Conservation (phyloP, 2,113 vertebrate genomes). For the Solea solea region DNA sequence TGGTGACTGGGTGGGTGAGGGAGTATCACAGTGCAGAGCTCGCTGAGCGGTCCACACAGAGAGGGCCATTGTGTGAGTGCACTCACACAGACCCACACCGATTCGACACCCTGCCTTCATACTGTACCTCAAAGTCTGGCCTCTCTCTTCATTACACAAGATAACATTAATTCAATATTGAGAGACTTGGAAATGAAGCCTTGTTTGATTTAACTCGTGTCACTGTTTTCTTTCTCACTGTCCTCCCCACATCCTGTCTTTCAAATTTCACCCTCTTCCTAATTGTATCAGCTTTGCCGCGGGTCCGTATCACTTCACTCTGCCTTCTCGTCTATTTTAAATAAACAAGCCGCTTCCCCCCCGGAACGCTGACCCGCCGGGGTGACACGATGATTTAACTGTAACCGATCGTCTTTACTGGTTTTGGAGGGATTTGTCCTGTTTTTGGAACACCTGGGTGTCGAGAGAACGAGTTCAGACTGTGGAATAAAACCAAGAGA, state of each 20-base stretch:
- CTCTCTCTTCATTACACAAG: slow-evolving; percentile 52
- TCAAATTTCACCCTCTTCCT: neutral
- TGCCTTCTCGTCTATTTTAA: slow-evolving; percentile 3
- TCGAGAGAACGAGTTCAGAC: slow-evolving; percentile 5
- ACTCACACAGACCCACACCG: slow-evolving; percentile 45
- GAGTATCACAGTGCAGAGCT: slow-evolving; percentile 51
- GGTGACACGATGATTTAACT: slow-evolving; percentile 27
- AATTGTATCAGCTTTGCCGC: neutral
- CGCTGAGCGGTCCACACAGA: slow-evolving; percentile 67
- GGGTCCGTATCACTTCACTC: slow-evolving; percentile 20
- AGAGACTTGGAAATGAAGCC: slow-evolving; percentile 45
- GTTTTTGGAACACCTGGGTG: slow-evolving; percentile 44
- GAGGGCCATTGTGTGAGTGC: slow-evolving; percentile 69
- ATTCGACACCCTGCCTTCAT: slow-evolving; percentile 39
- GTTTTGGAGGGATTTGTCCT: slow-evolving; percentile 50
- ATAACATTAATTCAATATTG: slow-evolving; percentile 58
- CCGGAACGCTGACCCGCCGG: slow-evolving; percentile 23
- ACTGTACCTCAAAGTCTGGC: slow-evolving; percentile 48
- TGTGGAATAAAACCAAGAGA: slow-evolving; percentile 23
- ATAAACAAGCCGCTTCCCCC: slow-evolving; percentile 24
- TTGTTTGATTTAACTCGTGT: slow-evolving; percentile 16
- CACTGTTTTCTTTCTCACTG: neutral
- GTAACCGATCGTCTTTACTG: slow-evolving; percentile 56
- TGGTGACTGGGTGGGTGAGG: slow-evolving; percentile 52
- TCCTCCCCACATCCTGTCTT: neutral